These are phyloP conservation scores for Porphyrio hochstetteri DNA, from an alignment of 2,113 vertebrate genomes.

Conservation along the genomic window DNA sequence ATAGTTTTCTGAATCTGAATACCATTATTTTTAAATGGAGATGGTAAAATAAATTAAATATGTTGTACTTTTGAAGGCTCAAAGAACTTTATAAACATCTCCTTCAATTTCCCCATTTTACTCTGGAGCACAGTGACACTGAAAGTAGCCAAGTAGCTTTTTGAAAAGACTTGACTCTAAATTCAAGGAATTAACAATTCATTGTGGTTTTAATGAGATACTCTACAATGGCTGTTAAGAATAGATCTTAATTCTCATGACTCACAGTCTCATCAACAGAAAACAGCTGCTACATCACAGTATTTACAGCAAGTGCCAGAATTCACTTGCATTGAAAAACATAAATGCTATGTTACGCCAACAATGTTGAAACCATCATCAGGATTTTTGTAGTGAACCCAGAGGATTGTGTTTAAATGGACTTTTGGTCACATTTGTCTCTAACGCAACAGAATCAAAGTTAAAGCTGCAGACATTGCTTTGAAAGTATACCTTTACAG, in stretches of 20 bases:
- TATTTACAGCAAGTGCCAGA: not conserved
- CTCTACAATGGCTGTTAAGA: not conserved
- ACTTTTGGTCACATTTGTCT: not conserved
- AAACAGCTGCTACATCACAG: not conserved
- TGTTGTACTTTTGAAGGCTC: not conserved
- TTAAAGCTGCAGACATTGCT: not conserved
- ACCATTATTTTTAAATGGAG: not conserved
- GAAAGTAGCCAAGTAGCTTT: not conserved
- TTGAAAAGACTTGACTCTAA: not conserved
- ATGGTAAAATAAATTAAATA: not conserved
- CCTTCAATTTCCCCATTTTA: not conserved
- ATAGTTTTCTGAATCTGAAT: not conserved
- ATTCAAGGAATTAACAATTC: not conserved
- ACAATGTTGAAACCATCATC: fast-evolving
- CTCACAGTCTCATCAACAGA: not conserved
- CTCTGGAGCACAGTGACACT: not conserved
- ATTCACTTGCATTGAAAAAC: not conserved
- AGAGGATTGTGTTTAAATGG: not conserved
- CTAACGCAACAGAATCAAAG: not conserved
- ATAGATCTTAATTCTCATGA: not conserved
- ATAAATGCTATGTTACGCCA: not conserved
- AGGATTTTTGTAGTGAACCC: not conserved
- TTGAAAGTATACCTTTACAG: not conserved
- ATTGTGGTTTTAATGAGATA: not conserved
- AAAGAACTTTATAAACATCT: not conserved